Evolutionary conservation across 2,888 invertebrate genomes (phyloP).

Genomic region (Trimorus sp.): DNA sequence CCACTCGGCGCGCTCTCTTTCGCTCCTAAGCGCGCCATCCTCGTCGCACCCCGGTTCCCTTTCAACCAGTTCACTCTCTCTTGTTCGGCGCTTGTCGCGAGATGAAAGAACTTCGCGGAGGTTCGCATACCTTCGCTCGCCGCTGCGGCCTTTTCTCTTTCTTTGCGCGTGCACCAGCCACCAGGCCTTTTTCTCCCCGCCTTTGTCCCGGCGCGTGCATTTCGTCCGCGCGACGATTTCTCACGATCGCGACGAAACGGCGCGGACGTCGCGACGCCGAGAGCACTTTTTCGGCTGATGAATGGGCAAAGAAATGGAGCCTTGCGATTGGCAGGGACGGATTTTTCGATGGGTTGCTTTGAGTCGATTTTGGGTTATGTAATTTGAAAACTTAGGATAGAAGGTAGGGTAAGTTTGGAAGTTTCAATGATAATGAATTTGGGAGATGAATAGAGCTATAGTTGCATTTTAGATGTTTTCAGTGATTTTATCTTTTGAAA

Average conservation of each 20-base stretch:
- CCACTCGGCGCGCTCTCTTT: constrained; percentile 72
- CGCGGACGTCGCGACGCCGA: too few species aligned
- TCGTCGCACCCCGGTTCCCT: constrained; percentile 69
- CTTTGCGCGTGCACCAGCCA: constrained; percentile 60
- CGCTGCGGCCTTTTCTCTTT: constrained; percentile 64
- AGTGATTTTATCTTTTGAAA: too few species aligned
- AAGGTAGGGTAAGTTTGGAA: too few species aligned
- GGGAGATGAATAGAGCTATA: too few species aligned
- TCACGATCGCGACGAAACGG: constrained; percentile 36
- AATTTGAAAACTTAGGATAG: too few species aligned
- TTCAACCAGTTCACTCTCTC: constrained; percentile 78
- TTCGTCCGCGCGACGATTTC: constrained; percentile 52
- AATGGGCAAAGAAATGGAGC: too few species aligned
- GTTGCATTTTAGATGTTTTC: too few species aligned
- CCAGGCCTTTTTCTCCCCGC: constrained; percentile 56
- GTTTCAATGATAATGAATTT: too few species aligned
- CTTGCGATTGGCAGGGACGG: too few species aligned
- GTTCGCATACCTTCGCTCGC: constrained; percentile 71
- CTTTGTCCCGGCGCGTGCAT: constrained; percentile 60
- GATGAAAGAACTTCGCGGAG: constrained; percentile 70
- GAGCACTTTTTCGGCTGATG: too few species aligned
- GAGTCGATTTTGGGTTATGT: too few species aligned
- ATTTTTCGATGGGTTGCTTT: too few species aligned
- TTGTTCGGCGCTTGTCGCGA: constrained; percentile 69
- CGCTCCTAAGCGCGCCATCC: constrained; percentile 55